Base-by-base conservation (phyloP, 2,797 vertebrate genomes). In the Schizopygopsis pylzovi region DNA sequence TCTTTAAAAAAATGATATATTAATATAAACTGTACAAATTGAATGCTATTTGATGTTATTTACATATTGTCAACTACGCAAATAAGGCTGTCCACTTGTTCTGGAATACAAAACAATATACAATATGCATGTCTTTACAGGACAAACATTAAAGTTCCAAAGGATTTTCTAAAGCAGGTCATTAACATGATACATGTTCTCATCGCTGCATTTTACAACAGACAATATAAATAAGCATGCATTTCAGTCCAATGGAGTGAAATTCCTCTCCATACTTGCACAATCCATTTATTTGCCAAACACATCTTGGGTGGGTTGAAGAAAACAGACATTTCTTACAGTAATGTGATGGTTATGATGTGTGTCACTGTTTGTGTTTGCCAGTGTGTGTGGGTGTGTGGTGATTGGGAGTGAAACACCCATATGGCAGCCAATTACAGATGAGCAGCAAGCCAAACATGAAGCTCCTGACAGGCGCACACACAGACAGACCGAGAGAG, bases 251-350 rank as follows among this genome's bases (percentile, higher is more conserved):
- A 90, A 90, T 85, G 83, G 72, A 89, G 85, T 87, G 9, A 68
- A 63, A 85, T 87, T 75, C 90, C 72, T 82, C 79, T 63, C 68
- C 91, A 92, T 91, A 87, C 91, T 91, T 86, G 84, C 90, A 87
- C 88, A 88, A 79, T 91, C 43, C 84, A 72, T 87, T 81, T 83
- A 85, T 70, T 56, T 68, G 76, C 68, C 79, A 81, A 39, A 72
- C 82, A 70, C 56, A 54, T 56, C 73, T 68, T 68, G 47, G 70
- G 67, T 83, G 83, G n/a, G 28, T 77, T 85, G 65, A 85, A 75
- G 70, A 37, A 87, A 61, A 86, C 84, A 88, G 83, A 86, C 80
- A 82, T 81, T 77, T 85, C 43, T 79, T 37, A 71, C 73, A 75
- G 77, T 81, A 82, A 88, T 84, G 45, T 81, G 88, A 87, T 88